A percentile compares a stretch with the other conserved stretches of the same genome.
These are phyloP conservation scores for Cantharis nigra DNA, from an alignment of 2,888 invertebrate species.

Conservation along the genomic window DNA sequence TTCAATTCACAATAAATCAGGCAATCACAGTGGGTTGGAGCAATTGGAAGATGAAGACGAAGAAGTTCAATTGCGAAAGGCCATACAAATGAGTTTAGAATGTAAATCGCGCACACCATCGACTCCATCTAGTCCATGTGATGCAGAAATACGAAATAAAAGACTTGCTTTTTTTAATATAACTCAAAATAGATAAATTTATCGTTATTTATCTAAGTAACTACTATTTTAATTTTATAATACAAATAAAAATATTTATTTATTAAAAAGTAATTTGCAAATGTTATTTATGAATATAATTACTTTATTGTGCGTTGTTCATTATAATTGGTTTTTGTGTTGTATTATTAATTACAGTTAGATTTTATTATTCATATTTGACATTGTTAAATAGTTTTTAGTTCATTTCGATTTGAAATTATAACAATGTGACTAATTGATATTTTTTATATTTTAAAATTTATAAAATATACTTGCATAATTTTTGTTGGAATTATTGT, in stretches of 20 bases:
- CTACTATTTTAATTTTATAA: neutral
- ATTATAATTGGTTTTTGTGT: neutral
- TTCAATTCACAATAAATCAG: constrained; percentile 42
- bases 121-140: constrained; percentile 45
- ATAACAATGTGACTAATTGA: neutral
- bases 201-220: neutral
- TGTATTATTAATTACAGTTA: neutral
- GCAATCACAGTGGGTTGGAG: constrained; percentile 57
- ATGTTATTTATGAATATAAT: neutral
- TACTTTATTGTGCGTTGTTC: neutral
- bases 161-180: constrained; percentile 34
- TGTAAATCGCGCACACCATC: constrained; percentile 40
- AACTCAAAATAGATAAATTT: constrained; percentile 23
- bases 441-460: neutral
- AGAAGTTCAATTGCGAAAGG: constrained; percentile 50
- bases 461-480: neutral
- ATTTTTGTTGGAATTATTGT: neutral
- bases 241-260: neutral
- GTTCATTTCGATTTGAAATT: neutral
- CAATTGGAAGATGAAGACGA: constrained; percentile 47
- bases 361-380: neutral
- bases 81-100: constrained; percentile 55
- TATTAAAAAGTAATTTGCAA: neutral
- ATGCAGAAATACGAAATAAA: constrained; percentile 31
- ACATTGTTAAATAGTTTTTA: neutral